These are phyloP conservation scores for Lepidochrysops patricia DNA, from an alignment of 2,888 invertebrate genomes.

Conservation along the genomic window DNA sequence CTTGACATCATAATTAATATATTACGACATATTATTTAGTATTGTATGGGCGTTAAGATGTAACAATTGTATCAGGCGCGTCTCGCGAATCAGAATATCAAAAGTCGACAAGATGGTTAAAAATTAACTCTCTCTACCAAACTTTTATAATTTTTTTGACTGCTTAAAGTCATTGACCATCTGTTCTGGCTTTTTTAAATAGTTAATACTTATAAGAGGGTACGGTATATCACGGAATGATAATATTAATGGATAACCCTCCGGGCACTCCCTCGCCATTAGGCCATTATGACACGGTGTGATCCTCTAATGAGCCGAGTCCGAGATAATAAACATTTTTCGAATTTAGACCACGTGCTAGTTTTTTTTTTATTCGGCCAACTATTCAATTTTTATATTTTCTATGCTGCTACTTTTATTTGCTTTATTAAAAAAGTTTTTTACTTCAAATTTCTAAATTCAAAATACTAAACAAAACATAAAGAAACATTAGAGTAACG, in stretches of 20 bases:
- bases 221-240: neutral
- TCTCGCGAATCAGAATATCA: too few species aligned
- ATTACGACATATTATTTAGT: too few species aligned
- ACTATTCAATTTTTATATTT: neutral
- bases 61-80: too few species aligned
- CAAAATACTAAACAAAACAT: too few species aligned
- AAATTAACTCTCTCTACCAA: too few species aligned
- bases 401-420: neutral
- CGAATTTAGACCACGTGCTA: neutral
- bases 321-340: neutral
- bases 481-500: too few species aligned
- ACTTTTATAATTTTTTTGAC: too few species aligned
- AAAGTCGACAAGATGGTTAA: too few species aligned
- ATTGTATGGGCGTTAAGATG: too few species aligned
- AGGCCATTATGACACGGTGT: neutral
- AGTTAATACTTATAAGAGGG: neutral
- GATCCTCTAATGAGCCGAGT: neutral
- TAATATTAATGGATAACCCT: constrained; percentile 1
- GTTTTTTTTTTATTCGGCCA: neutral
- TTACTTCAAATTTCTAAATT: too few species aligned
- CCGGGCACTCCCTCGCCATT: neutral
- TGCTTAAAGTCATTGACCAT: neutral
- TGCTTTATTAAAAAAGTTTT: neutral
- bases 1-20: too few species aligned
- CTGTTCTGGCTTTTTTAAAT: neutral